Conservation (phyloP, 2,113 vertebrate species). For the Montifringilla adamsi region DNA sequence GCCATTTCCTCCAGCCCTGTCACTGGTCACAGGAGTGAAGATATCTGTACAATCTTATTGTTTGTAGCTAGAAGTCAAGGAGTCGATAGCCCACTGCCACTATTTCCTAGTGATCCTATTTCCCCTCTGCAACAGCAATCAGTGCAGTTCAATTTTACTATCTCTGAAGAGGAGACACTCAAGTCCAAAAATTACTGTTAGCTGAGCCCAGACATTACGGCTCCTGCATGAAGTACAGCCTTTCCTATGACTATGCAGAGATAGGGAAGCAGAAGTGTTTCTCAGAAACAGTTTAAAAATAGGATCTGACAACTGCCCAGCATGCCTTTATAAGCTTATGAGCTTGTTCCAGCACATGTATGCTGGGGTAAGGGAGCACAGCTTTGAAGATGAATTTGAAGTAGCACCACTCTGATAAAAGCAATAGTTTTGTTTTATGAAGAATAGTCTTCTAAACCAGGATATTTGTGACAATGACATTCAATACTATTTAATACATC, state of each 20-base stretch:
- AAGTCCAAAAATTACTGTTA: background rate
- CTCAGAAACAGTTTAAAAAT: conserved; percentile 63
- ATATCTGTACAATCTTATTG: background rate
- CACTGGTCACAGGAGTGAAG: background rate
- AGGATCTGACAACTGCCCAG: conserved; percentile 35
- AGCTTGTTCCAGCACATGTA: background rate
- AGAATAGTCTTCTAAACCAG: background rate
- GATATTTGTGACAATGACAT: background rate
- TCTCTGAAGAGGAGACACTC: background rate
- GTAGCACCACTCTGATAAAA: background rate
- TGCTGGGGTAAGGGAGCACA: background rate
- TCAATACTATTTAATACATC: background rate
- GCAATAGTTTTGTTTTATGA: background rate
- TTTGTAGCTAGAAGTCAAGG: background rate
- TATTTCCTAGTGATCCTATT: background rate
- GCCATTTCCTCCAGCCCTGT: background rate
- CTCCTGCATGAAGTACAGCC: conserved; percentile 14
- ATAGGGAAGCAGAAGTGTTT: conserved; percentile 36
- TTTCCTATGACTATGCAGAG: background rate
- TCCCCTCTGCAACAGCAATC: background rate
- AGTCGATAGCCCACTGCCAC: background rate
- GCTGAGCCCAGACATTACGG: conserved; percentile 3
- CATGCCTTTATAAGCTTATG: conserved; percentile 39
- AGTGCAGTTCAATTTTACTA: background rate
- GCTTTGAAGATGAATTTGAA: background rate